These are phyloP conservation scores for Tromatobia lineatoria DNA, from an alignment of 2,888 invertebrate species.

Conservation along the genomic window DNA sequence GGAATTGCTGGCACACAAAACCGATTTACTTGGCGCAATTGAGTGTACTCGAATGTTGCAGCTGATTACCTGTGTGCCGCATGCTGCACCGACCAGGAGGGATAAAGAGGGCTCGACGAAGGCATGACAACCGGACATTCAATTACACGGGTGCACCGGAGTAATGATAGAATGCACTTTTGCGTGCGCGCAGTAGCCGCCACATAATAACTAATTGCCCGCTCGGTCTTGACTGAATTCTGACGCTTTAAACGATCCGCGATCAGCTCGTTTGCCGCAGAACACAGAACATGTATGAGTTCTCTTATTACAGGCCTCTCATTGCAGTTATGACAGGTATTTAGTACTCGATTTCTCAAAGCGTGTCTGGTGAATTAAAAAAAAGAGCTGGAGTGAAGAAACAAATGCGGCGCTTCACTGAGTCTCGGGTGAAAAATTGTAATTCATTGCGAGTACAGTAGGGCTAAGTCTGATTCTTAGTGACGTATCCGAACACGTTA, in stretches of 20 bases:
- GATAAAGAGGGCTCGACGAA: slow-evolving; percentile 43
- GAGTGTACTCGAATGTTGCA: slow-evolving; percentile 51
- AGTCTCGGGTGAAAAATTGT: slow-evolving; percentile 23
- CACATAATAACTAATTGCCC: slow-evolving; percentile 67
- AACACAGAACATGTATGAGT: slow-evolving; percentile 26
- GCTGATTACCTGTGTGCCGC: slow-evolving; percentile 19
- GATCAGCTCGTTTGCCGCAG: slow-evolving; percentile 22
- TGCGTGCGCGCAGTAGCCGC: slow-evolving; percentile 64
- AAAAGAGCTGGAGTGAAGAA: slow-evolving; percentile 12
- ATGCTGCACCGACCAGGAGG: not conserved
- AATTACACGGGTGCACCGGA: slow-evolving; percentile 63
- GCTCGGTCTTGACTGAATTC: slow-evolving; percentile 54
- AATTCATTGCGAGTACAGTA: slow-evolving; percentile 63
- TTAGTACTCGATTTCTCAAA: slow-evolving; percentile 54
- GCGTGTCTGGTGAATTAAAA: slow-evolving; percentile 33
- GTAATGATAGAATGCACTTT: slow-evolving; percentile 66
- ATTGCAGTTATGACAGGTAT: slow-evolving; percentile 63
- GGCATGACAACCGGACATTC: slow-evolving; percentile 66
- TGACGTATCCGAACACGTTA: slow-evolving; percentile 44
- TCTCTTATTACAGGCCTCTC: slow-evolving; percentile 40
- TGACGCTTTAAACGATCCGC: slow-evolving; percentile 52
- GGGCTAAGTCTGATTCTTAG: slow-evolving; percentile 50
- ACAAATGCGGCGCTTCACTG: slow-evolving; percentile 29
- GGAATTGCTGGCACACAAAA: slow-evolving; percentile 43
- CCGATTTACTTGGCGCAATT: slow-evolving; percentile 42